Evolutionary conservation across 2,797 vertebrate genomes (phyloP).

Genomic region (Tenualosa thibaudeaui): DNA sequence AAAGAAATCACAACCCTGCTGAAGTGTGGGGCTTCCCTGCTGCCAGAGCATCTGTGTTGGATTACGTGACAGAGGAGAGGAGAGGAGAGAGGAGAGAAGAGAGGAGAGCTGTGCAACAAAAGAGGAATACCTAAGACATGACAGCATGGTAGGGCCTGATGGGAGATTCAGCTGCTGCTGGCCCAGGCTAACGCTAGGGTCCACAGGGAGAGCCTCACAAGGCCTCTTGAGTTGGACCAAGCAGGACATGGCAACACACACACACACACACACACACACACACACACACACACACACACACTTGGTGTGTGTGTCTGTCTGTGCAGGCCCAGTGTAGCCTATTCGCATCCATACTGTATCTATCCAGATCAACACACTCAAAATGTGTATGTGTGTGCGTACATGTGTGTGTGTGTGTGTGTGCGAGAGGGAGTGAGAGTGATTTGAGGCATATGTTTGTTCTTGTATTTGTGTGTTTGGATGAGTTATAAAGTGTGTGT

Average conservation of each 20-base stretch:
- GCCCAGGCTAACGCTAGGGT: constrained; percentile 23
- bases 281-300: constrained; percentile 57
- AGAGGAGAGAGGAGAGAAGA: constrained; percentile 34
- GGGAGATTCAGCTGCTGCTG: constrained; percentile 55
- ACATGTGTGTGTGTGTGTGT: constrained; percentile 12
- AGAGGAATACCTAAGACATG: constrained; percentile 69
- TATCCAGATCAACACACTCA: neutral
- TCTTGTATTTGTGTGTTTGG: neutral
- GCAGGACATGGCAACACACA: constrained; percentile 38
- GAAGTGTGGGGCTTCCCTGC: constrained; percentile 49
- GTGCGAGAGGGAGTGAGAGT: neutral
- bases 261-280: constrained; percentile 46
- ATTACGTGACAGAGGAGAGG: constrained; percentile 54
- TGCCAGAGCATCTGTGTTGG: constrained; percentile 72
- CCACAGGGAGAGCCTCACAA: too few relatives aligned
- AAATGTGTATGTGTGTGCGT: neutral
- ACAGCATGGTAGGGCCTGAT: constrained; percentile 61
- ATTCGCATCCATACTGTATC: neutral
- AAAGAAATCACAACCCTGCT: neutral
- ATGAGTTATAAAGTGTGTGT: neutral
- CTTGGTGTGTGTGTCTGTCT: neutral
- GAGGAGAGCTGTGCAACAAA: constrained; percentile 51
- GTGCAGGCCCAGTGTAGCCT: neutral
- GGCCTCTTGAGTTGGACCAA: neutral
- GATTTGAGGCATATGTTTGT: neutral